A percentile compares a stretch with the other conserved stretches of the same genome.
Conservation (phyloP, 1,140 invertebrate species). For the Brachionus angularis region DNA sequence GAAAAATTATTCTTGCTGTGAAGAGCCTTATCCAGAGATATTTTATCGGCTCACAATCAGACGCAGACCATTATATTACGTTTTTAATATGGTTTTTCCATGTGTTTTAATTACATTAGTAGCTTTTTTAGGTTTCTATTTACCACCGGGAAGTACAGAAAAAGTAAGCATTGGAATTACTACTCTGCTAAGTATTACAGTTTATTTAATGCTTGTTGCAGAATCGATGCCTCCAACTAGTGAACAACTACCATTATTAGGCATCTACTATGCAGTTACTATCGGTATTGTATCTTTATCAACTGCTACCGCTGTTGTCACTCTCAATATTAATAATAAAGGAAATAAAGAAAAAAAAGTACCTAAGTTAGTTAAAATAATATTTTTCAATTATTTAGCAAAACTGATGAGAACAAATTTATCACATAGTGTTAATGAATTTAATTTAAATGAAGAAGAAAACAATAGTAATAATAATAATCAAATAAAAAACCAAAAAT, state of each 20-base stretch:
- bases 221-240: constrained; percentile 57
- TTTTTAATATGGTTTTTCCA: constrained; percentile 77
- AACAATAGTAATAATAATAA: background rate
- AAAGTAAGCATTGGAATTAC: constrained; percentile 58
- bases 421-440: constrained; percentile 46
- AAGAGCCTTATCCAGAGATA: constrained; percentile 54
- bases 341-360: constrained; percentile 73
- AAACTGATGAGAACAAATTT: constrained; percentile 60
- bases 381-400: constrained; percentile 64
- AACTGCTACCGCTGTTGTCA: constrained; percentile 70
- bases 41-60: constrained; percentile 60
- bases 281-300: constrained; percentile 84
- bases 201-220: constrained; percentile 57
- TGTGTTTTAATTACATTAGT: constrained; percentile 74
- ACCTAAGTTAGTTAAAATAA: constrained; percentile 66
- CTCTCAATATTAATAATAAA: constrained; percentile 77
- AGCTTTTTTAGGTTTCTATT: constrained; percentile 80
- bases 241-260: constrained; percentile 53
- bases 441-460: too few relatives aligned
- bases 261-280: constrained; percentile 70
- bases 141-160: constrained; percentile 74
- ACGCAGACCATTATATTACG: constrained; percentile 75
- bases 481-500: background rate
- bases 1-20: constrained; percentile 68
- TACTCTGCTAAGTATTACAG: constrained; percentile 55